Percentiles rank a stretch among this genome's conserved stretches.
Conservation (phyloP, 2,113 vertebrate species). For the Rhodinocichla rosea region DNA sequence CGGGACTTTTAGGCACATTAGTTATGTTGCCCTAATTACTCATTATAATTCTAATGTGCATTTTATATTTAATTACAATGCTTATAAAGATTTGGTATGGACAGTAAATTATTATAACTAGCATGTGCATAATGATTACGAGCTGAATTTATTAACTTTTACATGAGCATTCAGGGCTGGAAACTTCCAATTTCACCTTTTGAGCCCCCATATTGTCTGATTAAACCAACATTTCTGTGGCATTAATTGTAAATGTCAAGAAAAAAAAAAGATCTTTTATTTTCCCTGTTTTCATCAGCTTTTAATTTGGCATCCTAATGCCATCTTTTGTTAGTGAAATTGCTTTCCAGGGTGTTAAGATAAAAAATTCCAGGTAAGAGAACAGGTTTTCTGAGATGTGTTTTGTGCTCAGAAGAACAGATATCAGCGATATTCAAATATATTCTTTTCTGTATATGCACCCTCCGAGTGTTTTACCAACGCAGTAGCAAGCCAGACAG, state of each 20-base stretch:
- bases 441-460: neutral
- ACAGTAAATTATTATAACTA: constrained; percentile 83
- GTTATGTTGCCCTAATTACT: constrained; percentile 80
- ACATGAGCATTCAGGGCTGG: constrained; percentile 63
- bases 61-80: constrained; percentile 87
- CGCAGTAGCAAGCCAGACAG: neutral
- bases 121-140: constrained; percentile 73
- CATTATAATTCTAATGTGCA: constrained; percentile 81
- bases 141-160: constrained; percentile 83
- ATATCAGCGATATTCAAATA: neutral
- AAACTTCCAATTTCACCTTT: constrained; percentile 75
- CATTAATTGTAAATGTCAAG: constrained; percentile 71
- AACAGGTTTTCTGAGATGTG: neutral
- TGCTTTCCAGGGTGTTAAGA: neutral
- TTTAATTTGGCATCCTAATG: constrained; percentile 44
- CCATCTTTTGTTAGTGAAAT: constrained; percentile 20
- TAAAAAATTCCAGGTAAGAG: constrained; percentile 9
- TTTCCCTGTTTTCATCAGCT: constrained; percentile 33
- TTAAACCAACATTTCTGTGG: constrained; percentile 72
- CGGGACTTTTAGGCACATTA: constrained; percentile 75
- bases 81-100: constrained; percentile 82
- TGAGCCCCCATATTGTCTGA: constrained; percentile 73
- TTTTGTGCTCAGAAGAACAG: neutral
- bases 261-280: neutral
- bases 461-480: neutral